Percentiles rank a stretch among this genome's conserved stretches.
phyloP scores from a whole-genome alignment of 2,113 vertebrate genomes.

The Machaerirhynchus nigripectus region DNA sequence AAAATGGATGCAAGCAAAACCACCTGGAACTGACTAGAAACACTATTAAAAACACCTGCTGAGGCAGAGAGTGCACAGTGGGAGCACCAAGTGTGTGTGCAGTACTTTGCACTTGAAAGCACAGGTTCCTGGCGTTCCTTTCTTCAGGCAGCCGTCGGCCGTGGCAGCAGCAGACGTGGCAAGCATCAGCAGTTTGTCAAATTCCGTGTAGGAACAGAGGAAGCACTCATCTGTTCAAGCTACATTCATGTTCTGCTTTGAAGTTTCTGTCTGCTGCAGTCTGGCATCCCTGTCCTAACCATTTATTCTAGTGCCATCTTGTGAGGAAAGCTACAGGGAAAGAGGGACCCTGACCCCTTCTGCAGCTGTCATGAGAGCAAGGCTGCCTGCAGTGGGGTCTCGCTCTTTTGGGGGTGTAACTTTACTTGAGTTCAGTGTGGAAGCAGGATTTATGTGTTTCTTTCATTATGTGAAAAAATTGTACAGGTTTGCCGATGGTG shows the following conservation, averaged over 20 bases:
- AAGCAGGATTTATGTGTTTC: neutral
- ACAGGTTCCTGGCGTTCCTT: neutral
- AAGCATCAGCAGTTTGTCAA: neutral
- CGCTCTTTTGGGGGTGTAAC: fast-evolving
- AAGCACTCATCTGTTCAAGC: neutral
- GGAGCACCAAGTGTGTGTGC: neutral
- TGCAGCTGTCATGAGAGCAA: neutral
- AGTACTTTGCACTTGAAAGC: neutral
- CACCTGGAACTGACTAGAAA: neutral
- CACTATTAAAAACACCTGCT: neutral
- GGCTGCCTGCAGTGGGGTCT: neutral
- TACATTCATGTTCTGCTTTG: neutral
- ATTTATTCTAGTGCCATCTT: neutral
- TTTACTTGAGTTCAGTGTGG: neutral
- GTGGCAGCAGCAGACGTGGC: neutral
- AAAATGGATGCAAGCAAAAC: neutral
- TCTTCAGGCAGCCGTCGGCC: neutral
- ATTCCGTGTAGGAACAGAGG: neutral
- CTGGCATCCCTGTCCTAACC: neutral
- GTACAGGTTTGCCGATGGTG: neutral
- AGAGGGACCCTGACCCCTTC: neutral
- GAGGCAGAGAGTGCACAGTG: neutral
- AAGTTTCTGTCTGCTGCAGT: neutral
- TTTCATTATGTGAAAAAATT: neutral
- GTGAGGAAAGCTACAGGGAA: neutral